Evolutionary conservation across 2,888 invertebrate genomes (phyloP).

Genomic region (Lottia gigantea): DNA sequence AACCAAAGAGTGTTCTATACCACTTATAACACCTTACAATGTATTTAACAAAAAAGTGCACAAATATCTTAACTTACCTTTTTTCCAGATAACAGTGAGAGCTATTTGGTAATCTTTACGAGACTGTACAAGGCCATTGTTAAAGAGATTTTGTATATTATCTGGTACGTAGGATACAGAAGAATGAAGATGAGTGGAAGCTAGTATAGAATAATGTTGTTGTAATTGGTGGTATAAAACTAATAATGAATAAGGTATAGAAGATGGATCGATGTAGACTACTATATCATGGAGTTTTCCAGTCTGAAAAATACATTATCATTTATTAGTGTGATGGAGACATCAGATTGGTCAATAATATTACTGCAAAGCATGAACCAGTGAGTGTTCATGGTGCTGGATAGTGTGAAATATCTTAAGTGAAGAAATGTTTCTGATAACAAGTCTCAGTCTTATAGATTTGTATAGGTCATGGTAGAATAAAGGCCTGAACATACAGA

Average conservation of each 20-base stretch:
- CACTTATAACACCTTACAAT: too few species aligned
- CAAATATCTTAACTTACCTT: conserved; percentile 63
- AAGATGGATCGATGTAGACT: conserved; percentile 75
- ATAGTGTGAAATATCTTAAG: too few species aligned
- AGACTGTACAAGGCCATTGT: conserved; percentile 23
- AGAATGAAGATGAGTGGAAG: conserved; percentile 77
- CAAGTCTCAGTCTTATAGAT: too few species aligned
- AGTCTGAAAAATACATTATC: conserved; percentile 28
- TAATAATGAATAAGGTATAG: conserved; percentile 77
- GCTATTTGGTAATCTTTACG: conserved; percentile 70
- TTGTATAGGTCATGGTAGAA: too few species aligned
- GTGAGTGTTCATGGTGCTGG: too few species aligned
- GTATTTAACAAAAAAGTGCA: too few species aligned
- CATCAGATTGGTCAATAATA: too few species aligned
- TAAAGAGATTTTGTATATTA: conserved; percentile 35
- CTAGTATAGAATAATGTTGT: conserved; percentile 71
- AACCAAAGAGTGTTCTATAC: too few species aligned
- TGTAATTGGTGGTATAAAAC: conserved; percentile 74
- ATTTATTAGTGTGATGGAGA: background rate
- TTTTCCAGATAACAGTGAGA: conserved; percentile 81
- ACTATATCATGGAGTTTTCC: conserved; percentile 73
- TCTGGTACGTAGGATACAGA: conserved; percentile 70
- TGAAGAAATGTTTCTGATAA: too few species aligned
- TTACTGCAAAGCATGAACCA: too few species aligned
- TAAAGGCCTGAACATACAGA: too few species aligned